Evolutionary conservation across 2,888 invertebrate species (phyloP).

Genomic region (Cylloceria caligata): DNA sequence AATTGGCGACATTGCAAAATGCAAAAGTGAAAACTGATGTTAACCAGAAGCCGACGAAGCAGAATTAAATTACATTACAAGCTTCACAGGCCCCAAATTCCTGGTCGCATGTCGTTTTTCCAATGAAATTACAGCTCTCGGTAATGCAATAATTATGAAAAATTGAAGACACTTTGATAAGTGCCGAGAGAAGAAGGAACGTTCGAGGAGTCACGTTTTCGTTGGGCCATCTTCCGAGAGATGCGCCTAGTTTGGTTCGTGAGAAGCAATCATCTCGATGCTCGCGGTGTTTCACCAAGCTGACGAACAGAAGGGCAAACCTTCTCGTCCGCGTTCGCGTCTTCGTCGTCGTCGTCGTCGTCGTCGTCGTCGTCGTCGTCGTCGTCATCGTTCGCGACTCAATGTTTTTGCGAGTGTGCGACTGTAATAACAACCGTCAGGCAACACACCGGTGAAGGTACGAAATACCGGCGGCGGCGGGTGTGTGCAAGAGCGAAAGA

Average conservation of each 20-base stretch:
- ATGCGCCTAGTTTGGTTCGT: slow-evolving; percentile 77
- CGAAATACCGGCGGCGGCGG: slow-evolving; percentile 42
- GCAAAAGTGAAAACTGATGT: background rate
- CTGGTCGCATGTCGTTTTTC: slow-evolving; percentile 15
- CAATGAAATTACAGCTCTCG: slow-evolving; percentile 15
- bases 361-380: background rate
- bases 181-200: background rate
- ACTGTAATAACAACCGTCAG: slow-evolving; percentile 76
- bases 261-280: slow-evolving; percentile 74
- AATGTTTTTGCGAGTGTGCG: slow-evolving; percentile 72
- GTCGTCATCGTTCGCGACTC: slow-evolving; percentile 24
- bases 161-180: slow-evolving; percentile 22
- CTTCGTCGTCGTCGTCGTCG: too few relatives aligned
- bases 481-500: slow-evolving; percentile 28
- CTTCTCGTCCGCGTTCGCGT: too few relatives aligned
- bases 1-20: background rate
- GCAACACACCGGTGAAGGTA: slow-evolving; percentile 44
- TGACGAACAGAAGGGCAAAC: slow-evolving; percentile 49
- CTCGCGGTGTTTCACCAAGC: slow-evolving; percentile 29
- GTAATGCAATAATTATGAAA: slow-evolving; percentile 44
- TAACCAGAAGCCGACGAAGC: background rate
- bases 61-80: slow-evolving; percentile 7
- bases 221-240: slow-evolving; percentile 5
- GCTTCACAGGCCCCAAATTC: background rate
- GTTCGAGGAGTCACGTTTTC: slow-evolving; percentile 30